Conservation (phyloP, 1,140 invertebrate species). For the Cotesia glomerata region DNA sequence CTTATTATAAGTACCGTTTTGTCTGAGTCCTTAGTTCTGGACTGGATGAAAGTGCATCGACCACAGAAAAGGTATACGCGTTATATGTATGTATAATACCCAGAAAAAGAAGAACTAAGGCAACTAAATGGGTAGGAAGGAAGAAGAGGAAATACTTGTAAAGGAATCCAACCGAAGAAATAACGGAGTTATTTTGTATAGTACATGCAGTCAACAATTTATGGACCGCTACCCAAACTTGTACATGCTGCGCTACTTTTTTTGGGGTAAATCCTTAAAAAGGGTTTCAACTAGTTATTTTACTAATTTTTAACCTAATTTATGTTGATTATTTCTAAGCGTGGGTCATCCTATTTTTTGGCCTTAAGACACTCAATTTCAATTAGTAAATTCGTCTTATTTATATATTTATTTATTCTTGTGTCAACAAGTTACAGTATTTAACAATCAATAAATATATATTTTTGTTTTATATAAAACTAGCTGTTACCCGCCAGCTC, state of each 20-base stretch:
- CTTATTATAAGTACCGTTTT: conserved; percentile 25
- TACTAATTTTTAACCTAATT: too few species aligned
- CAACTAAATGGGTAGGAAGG: conserved; percentile 13
- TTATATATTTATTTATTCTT: too few species aligned
- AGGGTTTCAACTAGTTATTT: too few species aligned
- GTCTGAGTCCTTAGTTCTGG: neutral
- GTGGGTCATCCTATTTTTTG: too few species aligned
- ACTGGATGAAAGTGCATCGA: conserved; percentile 25
- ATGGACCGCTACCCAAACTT: conserved; percentile 1
- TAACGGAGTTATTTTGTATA: conserved; percentile 18
- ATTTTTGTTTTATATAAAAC: too few species aligned
- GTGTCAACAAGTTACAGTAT: too few species aligned
- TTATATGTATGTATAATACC: neutral
- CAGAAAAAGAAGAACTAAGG: neutral
- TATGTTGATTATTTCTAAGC: too few species aligned
- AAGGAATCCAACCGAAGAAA: conserved; percentile 7
- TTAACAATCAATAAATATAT: too few species aligned
- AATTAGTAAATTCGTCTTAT: too few species aligned
- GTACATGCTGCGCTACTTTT: neutral
- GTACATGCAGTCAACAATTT: conserved; percentile 10
- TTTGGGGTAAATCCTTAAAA: neutral
- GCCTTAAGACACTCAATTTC: too few species aligned
- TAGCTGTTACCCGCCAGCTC: too few species aligned
- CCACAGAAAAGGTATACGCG: conserved; percentile 13
- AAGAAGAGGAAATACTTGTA: conserved; percentile 17